These are phyloP conservation scores for Aptenodytes patagonicus DNA, from an alignment of 2,113 vertebrate genomes.

Conservation along the genomic window DNA sequence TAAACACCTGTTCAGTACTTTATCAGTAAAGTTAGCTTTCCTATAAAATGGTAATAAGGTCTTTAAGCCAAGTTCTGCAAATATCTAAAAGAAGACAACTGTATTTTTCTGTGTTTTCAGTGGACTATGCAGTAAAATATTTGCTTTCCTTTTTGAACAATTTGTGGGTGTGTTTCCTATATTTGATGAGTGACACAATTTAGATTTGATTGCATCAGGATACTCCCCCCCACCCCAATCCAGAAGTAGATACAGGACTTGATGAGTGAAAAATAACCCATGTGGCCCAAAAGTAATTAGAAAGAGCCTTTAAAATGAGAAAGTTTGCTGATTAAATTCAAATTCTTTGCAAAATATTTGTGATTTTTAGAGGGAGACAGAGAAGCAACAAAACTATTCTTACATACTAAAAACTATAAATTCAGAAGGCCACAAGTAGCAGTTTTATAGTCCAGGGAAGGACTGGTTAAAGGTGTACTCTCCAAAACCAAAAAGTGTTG, in stretches of 20 bases:
- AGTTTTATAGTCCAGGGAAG: neutral
- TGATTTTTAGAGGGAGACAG: neutral
- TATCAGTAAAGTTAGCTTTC: neutral
- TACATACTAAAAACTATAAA: neutral
- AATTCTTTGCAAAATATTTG: neutral
- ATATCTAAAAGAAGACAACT: neutral
- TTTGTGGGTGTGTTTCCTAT: neutral
- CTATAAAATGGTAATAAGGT: neutral
- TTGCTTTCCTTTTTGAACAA: neutral
- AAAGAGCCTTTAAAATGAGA: neutral
- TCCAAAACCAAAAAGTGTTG: neutral
- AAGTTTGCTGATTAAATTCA: neutral
- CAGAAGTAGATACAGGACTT: neutral
- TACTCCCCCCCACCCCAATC: neutral
- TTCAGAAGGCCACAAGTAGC: neutral
- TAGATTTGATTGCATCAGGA: neutral
- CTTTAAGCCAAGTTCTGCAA: neutral
- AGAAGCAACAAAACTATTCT: neutral
- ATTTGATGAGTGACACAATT: neutral
- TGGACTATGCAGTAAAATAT: neutral
- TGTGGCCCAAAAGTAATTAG: neutral
- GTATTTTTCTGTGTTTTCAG: neutral
- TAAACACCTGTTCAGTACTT: conserved; percentile 20
- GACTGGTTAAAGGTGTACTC: neutral
- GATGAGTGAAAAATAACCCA: neutral